phyloP scores from a whole-genome alignment of 2,113 vertebrate species.

The Siniperca chuatsi region DNA sequence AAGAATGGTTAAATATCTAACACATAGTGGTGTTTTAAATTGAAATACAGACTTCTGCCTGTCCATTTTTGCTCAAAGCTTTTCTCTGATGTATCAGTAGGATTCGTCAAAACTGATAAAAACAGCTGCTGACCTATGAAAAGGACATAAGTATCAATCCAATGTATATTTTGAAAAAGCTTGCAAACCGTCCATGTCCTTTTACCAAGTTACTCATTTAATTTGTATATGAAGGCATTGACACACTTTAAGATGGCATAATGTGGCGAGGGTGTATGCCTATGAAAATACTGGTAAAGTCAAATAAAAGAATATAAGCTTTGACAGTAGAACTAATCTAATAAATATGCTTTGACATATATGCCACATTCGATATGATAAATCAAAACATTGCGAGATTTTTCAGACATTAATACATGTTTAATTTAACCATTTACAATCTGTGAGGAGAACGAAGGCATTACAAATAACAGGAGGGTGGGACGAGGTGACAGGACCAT shows the following conservation, averaged over 20 bases:
- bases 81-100: not conserved
- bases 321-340: not conserved
- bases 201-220: not conserved
- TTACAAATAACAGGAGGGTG: conserved; percentile 24
- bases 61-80: too few species aligned
- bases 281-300: not conserved
- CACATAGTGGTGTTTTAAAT: too few species aligned
- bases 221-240: not conserved
- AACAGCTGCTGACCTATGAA: not conserved
- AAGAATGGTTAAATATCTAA: not conserved
- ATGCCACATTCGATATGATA: not conserved
- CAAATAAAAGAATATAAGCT: not conserved
- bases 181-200: not conserved
- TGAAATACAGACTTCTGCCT: not conserved
- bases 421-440: conserved; percentile 81
- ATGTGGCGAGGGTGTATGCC: not conserved
- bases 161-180: not conserved
- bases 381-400: conserved; percentile 30
- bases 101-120: not conserved
- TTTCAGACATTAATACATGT: conserved; percentile 58
- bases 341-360: not conserved
- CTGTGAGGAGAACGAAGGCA: conserved; percentile 30
- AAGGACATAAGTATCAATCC: not conserved
- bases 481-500: conserved; percentile 27
- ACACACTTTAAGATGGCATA: not conserved